These are phyloP conservation scores for Phyllotreta striolata DNA, from an alignment of 2,888 invertebrate genomes.

Conservation along the genomic window DNA sequence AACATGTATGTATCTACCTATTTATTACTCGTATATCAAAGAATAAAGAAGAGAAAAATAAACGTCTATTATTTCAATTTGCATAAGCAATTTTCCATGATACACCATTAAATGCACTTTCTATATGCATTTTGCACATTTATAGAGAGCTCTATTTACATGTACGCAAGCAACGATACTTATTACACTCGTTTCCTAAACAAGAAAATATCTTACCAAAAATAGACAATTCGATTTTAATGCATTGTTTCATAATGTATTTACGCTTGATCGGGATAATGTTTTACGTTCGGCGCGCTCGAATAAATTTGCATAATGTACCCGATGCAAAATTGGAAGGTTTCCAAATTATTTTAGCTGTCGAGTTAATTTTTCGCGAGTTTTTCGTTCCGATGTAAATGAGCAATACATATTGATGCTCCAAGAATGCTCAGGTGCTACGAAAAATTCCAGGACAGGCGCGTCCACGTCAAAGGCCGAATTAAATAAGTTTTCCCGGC, in stretches of 20 bases:
- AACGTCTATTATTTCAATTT: too few species aligned
- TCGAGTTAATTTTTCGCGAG: slow-evolving; percentile 1
- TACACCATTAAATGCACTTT: too few species aligned
- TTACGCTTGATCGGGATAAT: slow-evolving; percentile 6
- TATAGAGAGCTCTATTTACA: too few species aligned
- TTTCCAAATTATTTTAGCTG: slow-evolving; percentile 22
- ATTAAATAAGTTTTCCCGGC: slow-evolving; percentile 10
- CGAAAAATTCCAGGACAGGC: not conserved
- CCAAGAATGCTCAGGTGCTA: not conserved
- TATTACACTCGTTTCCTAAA: slow-evolving; percentile 1
- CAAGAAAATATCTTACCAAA: not conserved
- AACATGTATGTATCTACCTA: too few species aligned
- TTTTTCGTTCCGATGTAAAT: too few species aligned
- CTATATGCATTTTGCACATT: too few species aligned
- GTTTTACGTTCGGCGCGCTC: not conserved
- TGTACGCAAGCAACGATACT: too few species aligned
- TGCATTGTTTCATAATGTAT: not conserved
- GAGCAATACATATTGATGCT: too few species aligned
- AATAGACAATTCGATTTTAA: slow-evolving; percentile 1
- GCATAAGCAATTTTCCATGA: too few species aligned
- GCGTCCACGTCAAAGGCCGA: not conserved
- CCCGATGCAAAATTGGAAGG: slow-evolving; percentile 22
- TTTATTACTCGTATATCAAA: too few species aligned
- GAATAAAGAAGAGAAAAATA: too few species aligned
- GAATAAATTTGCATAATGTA: slow-evolving; percentile 24